These are phyloP conservation scores for Falco columbarius DNA, from an alignment of 2,797 vertebrate species.

Conservation along the genomic window DNA sequence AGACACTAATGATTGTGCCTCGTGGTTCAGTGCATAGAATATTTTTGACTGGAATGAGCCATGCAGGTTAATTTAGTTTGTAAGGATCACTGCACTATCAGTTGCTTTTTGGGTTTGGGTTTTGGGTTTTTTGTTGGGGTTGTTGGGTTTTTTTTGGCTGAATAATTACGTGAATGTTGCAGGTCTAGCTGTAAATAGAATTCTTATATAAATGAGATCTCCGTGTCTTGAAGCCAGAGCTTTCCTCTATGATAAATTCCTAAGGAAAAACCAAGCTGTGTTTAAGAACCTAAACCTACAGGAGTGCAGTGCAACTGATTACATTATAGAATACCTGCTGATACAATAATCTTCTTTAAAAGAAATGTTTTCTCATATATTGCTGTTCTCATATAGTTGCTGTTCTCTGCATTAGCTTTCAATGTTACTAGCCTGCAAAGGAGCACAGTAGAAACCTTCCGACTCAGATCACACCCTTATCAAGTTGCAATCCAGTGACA, in stretches of 20 bases:
- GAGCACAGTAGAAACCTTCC: not conserved
- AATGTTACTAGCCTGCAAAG: not conserved
- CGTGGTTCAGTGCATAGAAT: not conserved
- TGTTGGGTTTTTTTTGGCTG: not conserved
- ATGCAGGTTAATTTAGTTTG: not conserved
- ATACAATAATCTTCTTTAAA: not conserved
- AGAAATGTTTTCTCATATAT: not conserved
- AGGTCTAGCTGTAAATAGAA: not conserved
- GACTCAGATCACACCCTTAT: not conserved
- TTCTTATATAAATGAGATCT: not conserved
- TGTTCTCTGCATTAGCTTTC: not conserved
- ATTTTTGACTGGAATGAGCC: not conserved
- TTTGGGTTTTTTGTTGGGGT: no score
- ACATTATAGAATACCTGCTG: not conserved
- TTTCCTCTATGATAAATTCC: not conserved
- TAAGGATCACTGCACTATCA: not conserved
- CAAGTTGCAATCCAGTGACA: not conserved
- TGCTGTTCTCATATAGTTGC: not conserved
- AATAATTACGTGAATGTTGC: not conserved
- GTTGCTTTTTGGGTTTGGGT: not conserved
- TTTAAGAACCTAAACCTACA: not conserved
- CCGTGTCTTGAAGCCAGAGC: not conserved
- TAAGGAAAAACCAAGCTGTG: not conserved
- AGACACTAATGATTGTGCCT: not conserved
- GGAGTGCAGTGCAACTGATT: not conserved